phyloP scores from a whole-genome alignment of 2,888 invertebrate species.

The Drosophila limbata region DNA sequence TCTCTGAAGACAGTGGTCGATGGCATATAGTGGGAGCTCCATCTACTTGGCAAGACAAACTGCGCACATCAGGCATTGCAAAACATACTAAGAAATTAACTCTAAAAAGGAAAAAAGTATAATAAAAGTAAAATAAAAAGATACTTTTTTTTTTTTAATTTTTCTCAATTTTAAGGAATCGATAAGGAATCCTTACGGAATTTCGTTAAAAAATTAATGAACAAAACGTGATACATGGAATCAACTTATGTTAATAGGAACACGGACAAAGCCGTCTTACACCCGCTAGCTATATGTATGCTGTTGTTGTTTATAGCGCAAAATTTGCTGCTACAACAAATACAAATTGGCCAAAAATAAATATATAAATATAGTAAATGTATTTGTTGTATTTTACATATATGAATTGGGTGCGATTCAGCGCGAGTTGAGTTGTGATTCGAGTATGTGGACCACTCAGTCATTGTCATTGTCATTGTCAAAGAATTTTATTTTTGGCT shows the following conservation, averaged over 20 bases:
- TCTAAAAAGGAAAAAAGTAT: no score
- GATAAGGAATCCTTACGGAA: no score
- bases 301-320: constrained; percentile 24
- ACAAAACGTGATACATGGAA: no score
- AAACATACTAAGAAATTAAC: no score
- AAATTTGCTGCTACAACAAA: constrained; percentile 35
- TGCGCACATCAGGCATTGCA: no score
- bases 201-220: no score
- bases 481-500: constrained; percentile 70
- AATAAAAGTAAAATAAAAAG: no score
- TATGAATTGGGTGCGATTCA: constrained; percentile 9
- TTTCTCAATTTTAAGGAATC: no score
- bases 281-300: not conserved
- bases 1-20: no score
- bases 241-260: not conserved
- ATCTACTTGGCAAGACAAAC: no score
- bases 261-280: constrained; percentile 2
- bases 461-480: constrained; percentile 76
- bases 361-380: constrained; percentile 7
- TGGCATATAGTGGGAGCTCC: no score
- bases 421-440: constrained; percentile 21
- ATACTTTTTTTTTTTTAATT: no score
- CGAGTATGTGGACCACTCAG: constrained; percentile 62
- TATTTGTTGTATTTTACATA: not conserved
- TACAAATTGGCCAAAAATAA: constrained; percentile 16